Base-by-base conservation (phyloP, 2,797 vertebrate species). In the Enteromius fasciolatus region DNA sequence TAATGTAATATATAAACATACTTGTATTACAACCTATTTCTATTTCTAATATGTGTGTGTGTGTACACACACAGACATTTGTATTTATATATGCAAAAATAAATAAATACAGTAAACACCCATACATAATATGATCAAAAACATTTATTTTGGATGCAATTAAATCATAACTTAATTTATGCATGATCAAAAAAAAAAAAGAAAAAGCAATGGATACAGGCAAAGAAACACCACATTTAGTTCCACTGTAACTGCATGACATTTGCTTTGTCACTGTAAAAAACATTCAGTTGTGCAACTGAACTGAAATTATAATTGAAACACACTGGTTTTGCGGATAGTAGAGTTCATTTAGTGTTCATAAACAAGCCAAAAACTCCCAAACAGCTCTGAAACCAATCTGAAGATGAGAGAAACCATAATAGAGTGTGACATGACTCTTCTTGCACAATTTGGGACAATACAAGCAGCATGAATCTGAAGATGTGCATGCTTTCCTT, bases 361-460 rank as follows among this genome's bases (percentile, higher is more conserved):
- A 57, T 20, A 57, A 23, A 57, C 44, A 48, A 57, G 33, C 73
- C 72, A 23, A 41, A 5, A 23, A 7, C 12, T n/a, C 4, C 6
- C 72, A 39, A 50, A 74, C 50, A n/a, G 31, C 52, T 41, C 73
- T 59, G 20, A 75, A 75, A 75, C 72, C 3, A 39, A 75, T 57
- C 50, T 3, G 2, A 54, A 59, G 33, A n/a, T 41, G n/a, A 75
- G 8, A 57, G n/a, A 41, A 59, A 41, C 73, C 14, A 25, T 41
- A 75, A 41, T 1, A 0, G 33, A 59, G 73, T 75, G n/a, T 25
- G 73, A 59, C 52, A 57, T 9, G 33, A 75, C n/a, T 75, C n/a
- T 75, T 75, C n/a, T 59, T 75, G 52, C 52, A 75, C 33, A 59
- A 75, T 59, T 75, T 57, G 59, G 52, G n/a, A 75, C 73, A 75